Evolutionary conservation across 2,113 vertebrate genomes (phyloP).

Genomic region (Chamaea fasciata): DNA sequence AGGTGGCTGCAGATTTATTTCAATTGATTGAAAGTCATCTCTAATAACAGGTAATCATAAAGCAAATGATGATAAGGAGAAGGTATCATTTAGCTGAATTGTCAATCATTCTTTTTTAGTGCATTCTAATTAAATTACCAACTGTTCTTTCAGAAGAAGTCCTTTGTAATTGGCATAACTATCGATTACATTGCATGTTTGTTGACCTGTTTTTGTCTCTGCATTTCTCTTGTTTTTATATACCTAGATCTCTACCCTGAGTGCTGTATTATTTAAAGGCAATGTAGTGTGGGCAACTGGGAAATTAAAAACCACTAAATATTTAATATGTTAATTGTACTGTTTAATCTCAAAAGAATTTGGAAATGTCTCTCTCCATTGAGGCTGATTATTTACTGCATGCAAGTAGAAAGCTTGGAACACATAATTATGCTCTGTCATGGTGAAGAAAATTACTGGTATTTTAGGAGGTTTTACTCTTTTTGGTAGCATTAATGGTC

Average conservation of each 20-base stretch:
- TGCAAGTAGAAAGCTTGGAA: not conserved
- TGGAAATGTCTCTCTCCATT: not conserved
- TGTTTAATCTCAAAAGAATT: not conserved
- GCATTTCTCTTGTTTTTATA: not conserved
- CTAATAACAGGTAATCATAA: slow-evolving; percentile 48
- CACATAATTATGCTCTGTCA: not conserved
- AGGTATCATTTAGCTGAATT: not conserved
- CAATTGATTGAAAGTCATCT: slow-evolving; percentile 1
- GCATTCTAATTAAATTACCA: not conserved
- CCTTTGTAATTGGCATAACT: not conserved
- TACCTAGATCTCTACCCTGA: not conserved
- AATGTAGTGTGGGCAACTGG: not conserved
- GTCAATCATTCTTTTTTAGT: not conserved
- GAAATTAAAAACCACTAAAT: slow-evolving; percentile 6
- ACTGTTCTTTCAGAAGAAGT: not conserved
- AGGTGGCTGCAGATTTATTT: slow-evolving; percentile 17
- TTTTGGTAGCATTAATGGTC: not conserved
- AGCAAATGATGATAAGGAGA: not conserved
- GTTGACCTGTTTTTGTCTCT: not conserved
- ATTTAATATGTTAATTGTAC: not conserved
- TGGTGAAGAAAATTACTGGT: not conserved
- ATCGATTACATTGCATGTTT: not conserved
- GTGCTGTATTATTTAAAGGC: not conserved
- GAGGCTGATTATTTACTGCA: not conserved
- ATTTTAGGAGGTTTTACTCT: not conserved